Percentiles rank a stretch among this genome's conserved stretches.
These are phyloP conservation scores for Chelon auratus DNA, from an alignment of 2,797 vertebrate genomes.

Conservation along the genomic window DNA sequence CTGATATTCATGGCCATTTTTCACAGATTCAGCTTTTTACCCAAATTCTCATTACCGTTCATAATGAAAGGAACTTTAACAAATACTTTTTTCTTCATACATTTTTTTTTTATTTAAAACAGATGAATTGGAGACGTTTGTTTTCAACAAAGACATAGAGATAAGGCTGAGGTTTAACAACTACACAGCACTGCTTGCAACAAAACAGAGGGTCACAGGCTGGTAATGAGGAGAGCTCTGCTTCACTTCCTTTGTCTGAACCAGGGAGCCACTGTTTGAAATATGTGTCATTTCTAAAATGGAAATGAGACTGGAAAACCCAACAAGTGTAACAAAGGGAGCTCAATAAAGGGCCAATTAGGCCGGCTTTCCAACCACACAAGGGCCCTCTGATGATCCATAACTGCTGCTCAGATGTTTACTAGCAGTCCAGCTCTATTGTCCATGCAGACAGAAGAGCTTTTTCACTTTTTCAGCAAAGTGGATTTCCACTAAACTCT, in stretches of 20 bases:
- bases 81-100: background rate
- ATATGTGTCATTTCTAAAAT: conserved; percentile 12
- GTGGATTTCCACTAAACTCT: conserved; percentile 40
- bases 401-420: conserved; percentile 31
- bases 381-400: conserved; percentile 20
- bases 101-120: background rate
- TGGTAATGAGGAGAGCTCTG: conserved; percentile 1
- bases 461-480: conserved; percentile 36
- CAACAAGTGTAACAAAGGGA: background rate
- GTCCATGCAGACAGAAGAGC: conserved; percentile 34
- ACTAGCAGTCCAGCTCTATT: conserved; percentile 22
- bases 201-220: background rate
- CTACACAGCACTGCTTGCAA: background rate
- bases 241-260: conserved; percentile 3
- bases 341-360: conserved; percentile 38
- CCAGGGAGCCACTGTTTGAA: conserved; percentile 4
- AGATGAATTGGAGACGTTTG: background rate
- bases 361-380: conserved; percentile 44
- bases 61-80: background rate
- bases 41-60: background rate
- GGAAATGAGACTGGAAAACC: background rate
- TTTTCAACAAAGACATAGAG: background rate
- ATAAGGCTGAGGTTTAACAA: background rate
- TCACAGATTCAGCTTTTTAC: background rate
- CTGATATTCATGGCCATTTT: background rate